Evolutionary conservation across 2,113 vertebrate species (phyloP).

Genomic region (Notarius lentiginosus): DNA sequence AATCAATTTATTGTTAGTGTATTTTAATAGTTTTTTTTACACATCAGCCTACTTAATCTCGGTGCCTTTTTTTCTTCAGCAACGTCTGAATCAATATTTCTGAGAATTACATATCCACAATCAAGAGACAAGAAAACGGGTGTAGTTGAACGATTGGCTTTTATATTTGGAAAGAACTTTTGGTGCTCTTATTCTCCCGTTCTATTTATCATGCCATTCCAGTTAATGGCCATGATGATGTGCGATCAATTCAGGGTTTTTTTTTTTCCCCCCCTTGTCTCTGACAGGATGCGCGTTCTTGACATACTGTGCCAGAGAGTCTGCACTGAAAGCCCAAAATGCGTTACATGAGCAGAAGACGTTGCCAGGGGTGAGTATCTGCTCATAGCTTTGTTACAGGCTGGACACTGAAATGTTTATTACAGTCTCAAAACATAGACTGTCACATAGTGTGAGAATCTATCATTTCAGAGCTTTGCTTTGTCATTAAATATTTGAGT

Average conservation of each 20-base stretch:
- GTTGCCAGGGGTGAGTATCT: conserved; percentile 74
- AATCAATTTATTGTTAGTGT: background rate
- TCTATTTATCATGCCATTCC: background rate
- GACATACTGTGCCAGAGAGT: conserved; percentile 76
- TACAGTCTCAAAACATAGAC: background rate
- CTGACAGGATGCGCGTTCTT: conserved; percentile 74
- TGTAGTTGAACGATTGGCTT: background rate
- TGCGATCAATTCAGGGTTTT: background rate
- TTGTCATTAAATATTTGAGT: background rate
- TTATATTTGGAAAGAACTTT: background rate
- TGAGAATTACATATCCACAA: background rate
- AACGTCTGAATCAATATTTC: background rate
- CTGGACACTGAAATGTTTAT: background rate
- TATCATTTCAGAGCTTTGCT: background rate
- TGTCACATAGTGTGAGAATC: no score
- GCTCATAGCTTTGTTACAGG: background rate
- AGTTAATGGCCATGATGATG: conserved; percentile 4
- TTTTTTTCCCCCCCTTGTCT: background rate
- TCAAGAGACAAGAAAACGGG: background rate
- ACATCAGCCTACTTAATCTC: background rate
- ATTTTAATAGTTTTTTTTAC: background rate
- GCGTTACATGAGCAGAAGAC: conserved; percentile 79
- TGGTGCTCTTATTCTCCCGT: background rate
- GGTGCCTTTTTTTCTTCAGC: background rate
- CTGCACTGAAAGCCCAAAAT: conserved; percentile 79